These are phyloP conservation scores for Cerceris rybyensis DNA, from an alignment of 2,888 invertebrate genomes.

Conservation along the genomic window DNA sequence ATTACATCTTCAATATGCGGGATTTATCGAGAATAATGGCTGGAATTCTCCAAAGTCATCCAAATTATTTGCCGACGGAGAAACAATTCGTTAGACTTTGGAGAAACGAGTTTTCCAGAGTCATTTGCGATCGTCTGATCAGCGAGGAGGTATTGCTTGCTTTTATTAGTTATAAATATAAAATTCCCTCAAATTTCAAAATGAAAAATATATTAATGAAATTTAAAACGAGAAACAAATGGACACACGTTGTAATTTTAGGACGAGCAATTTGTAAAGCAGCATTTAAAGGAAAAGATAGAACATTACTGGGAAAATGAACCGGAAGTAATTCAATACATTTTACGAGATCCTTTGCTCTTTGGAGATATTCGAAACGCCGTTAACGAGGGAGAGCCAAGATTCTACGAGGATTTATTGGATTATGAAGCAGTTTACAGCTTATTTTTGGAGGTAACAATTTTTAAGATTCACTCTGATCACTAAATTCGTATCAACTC, in stretches of 20 bases:
- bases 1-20: constrained; percentile 96
- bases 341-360: constrained; percentile 90
- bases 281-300: constrained; percentile 85
- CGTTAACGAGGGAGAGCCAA: constrained; percentile 89
- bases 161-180: neutral
- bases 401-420: constrained; percentile 94
- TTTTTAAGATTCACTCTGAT: neutral
- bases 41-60: constrained; percentile 90
- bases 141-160: constrained; percentile 83
- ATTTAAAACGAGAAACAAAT: neutral
- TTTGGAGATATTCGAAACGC: constrained; percentile 96
- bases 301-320: constrained; percentile 83
- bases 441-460: constrained; percentile 90
- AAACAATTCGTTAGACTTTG: constrained; percentile 92
- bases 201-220: neutral
- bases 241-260: constrained; percentile 68
- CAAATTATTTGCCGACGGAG: constrained; percentile 86
- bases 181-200: neutral
- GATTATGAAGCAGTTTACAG: constrained; percentile 95
- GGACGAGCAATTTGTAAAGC: constrained; percentile 87
- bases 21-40: constrained; percentile 93
- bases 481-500: neutral
- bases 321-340: constrained; percentile 85
- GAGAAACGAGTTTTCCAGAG: constrained; percentile 94
- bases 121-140: constrained; percentile 94